These are phyloP conservation scores for Philypnodon macrostomus DNA, from an alignment of 2,797 vertebrate genomes.

Conservation along the genomic window DNA sequence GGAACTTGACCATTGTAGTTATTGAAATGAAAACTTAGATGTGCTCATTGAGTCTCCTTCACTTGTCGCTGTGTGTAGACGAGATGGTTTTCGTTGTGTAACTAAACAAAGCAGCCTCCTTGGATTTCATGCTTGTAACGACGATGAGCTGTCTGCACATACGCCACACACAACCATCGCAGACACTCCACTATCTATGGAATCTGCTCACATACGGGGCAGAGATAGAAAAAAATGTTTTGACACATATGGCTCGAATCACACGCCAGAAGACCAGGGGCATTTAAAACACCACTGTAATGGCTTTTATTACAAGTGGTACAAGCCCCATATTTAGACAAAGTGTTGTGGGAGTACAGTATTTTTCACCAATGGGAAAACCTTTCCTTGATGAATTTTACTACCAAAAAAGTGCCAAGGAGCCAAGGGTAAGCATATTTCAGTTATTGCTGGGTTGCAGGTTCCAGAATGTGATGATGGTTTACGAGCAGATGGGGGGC, in stretches of 20 bases:
- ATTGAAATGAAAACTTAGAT: too few species aligned
- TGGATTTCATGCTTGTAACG: slow-evolving; percentile 23
- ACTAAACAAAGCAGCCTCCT: slow-evolving; percentile 48
- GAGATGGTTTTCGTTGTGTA: slow-evolving; percentile 56
- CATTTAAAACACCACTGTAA: slow-evolving; percentile 46
- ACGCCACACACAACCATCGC: slow-evolving; percentile 18
- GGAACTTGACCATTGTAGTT: too few species aligned
- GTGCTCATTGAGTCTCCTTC: slow-evolving; percentile 14
- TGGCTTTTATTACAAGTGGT: slow-evolving; percentile 50
- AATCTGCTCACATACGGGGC: slow-evolving; percentile 40
- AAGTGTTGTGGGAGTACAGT: slow-evolving; percentile 14
- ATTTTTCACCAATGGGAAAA: slow-evolving; percentile 18
- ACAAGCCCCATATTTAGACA: slow-evolving; percentile 35
- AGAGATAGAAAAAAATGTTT: slow-evolving; percentile 42
- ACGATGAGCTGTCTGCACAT: slow-evolving; percentile 34
- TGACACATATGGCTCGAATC: slow-evolving; percentile 56
- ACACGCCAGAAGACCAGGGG: slow-evolving; percentile 30
- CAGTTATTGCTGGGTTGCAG: too few species aligned
- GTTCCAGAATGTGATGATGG: too few species aligned
- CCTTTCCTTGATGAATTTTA: too few species aligned
- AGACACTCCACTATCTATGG: slow-evolving; percentile 23
- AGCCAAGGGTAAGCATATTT: too few species aligned
- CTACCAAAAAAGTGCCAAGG: too few species aligned
- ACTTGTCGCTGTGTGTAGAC: slow-evolving; percentile 26
- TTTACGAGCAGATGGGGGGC: too few species aligned